Percentiles rank a stretch among this genome's conserved stretches.
Evolutionary conservation across 2,888 invertebrate species (phyloP).

Genomic region (Anarsia innoxiella): DNA sequence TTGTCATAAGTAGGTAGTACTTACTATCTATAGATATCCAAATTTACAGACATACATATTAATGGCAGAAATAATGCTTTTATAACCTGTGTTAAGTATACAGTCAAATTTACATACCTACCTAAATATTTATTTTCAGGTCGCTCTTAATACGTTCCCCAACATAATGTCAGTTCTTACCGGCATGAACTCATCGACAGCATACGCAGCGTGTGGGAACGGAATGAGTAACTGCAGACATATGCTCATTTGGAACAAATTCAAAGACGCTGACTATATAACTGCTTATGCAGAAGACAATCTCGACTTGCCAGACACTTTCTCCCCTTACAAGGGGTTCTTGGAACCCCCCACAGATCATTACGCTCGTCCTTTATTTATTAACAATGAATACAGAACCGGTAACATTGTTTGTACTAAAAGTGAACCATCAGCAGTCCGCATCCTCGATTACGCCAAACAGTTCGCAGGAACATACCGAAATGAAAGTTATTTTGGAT

Average conservation of each 20-base stretch:
- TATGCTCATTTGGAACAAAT: conserved; percentile 85
- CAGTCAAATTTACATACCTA: background rate
- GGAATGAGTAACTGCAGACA: conserved; percentile 78
- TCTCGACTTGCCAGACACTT: conserved; percentile 78
- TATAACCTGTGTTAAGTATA: background rate
- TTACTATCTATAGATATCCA: background rate
- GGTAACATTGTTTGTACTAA: conserved; percentile 53
- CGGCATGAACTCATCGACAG: conserved; percentile 74
- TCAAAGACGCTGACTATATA: conserved; percentile 78
- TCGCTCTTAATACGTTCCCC: conserved; percentile 91
- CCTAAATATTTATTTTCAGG: conserved; percentile 56
- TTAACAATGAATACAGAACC: conserved; percentile 74
- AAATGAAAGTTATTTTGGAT: conserved; percentile 78
- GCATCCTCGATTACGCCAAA: conserved; percentile 78
- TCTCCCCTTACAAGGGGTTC: conserved; percentile 76
- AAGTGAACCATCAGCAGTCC: conserved; percentile 75
- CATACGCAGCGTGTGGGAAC: conserved; percentile 62
- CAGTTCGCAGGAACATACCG: conserved; percentile 77
- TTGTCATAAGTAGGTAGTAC: background rate
- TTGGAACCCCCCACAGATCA: conserved; percentile 84
- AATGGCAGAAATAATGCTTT: background rate
- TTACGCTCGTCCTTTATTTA: conserved; percentile 83
- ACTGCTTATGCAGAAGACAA: conserved; percentile 88
- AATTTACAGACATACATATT: background rate
- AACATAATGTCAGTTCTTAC: conserved; percentile 88